These are phyloP conservation scores for Patiria miniata DNA, from an alignment of 35 echinoderm and acorn worm genomes.

Conservation along the genomic window DNA sequence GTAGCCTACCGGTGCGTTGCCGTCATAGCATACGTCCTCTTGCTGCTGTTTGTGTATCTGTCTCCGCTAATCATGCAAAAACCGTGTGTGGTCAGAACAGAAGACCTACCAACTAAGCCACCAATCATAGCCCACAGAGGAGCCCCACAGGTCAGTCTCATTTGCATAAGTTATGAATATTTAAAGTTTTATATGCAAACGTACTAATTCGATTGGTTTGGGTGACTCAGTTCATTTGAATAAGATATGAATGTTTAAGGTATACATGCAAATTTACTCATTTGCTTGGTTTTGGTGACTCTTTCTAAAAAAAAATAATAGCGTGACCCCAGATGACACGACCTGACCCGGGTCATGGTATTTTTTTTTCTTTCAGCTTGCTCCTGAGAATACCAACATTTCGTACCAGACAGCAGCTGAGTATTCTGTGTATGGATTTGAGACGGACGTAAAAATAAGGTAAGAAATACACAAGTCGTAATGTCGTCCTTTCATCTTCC, in stretches of 20 bases:
- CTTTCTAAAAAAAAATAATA: too few species aligned
- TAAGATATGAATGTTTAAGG: too few species aligned
- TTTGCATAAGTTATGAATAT: not conserved
- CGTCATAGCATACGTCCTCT: conserved; percentile 17
- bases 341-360: too few species aligned
- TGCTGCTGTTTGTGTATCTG: conserved; percentile 64
- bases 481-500: not conserved
- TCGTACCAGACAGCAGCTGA: conserved; percentile 69
- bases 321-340: too few species aligned
- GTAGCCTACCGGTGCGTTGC: conserved; percentile 20
- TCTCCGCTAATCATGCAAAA: conserved; percentile 44
- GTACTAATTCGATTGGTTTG: too few species aligned
- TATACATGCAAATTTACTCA: too few species aligned
- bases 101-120: conserved; percentile 46
- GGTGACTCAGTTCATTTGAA: too few species aligned
- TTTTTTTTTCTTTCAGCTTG: conserved; percentile 60
- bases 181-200: too few species aligned
- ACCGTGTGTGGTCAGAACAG: conserved; percentile 41
- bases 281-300: too few species aligned
- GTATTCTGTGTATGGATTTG: conserved; percentile 71
- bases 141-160: conserved; percentile 54
- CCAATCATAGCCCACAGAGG: conserved; percentile 65
- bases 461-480: conserved; percentile 28
- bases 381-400: conserved; percentile 78
- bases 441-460: conserved; percentile 84